Evolutionary conservation across 2,888 invertebrate genomes (phyloP).

Genomic region (Volucella zonaria): DNA sequence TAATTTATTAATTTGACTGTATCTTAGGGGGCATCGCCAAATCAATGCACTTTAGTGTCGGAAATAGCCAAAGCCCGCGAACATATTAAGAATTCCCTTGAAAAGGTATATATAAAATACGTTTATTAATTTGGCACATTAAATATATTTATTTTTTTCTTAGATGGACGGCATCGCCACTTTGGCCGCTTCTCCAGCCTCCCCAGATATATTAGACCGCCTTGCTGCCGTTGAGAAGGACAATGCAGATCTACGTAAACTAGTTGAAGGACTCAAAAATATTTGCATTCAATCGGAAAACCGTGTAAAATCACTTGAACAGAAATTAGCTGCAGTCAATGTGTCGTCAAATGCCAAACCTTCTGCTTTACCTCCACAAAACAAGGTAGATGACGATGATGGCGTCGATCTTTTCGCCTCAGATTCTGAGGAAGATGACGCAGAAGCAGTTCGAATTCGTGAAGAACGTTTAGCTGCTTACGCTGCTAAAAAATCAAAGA

Average conservation of each 20-base stretch:
- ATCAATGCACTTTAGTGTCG: slow-evolving; percentile 87
- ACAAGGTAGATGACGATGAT: slow-evolving; percentile 85
- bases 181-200: slow-evolving; percentile 84
- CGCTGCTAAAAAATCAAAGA: slow-evolving; percentile 95
- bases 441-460: slow-evolving; percentile 89
- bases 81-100: slow-evolving; percentile 90
- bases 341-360: slow-evolving; percentile 41
- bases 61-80: slow-evolving; percentile 94
- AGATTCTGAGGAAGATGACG: slow-evolving; percentile 89
- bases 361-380: slow-evolving; percentile 52
- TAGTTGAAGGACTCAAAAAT: slow-evolving; percentile 80
- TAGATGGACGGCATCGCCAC: slow-evolving; percentile 87
- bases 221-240: slow-evolving; percentile 85
- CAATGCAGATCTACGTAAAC: slow-evolving; percentile 83
- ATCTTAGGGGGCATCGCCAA: slow-evolving; percentile 72
- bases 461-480: slow-evolving; percentile 95
- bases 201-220: slow-evolving; percentile 84
- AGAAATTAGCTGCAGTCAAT: slow-evolving; percentile 54
- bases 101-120: slow-evolving; percentile 83
- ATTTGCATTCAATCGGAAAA: slow-evolving; percentile 79
- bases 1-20: not conserved
- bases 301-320: slow-evolving; percentile 80
- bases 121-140: too few relatives aligned
- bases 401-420: slow-evolving; percentile 92
- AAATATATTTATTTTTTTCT: not conserved